phyloP scores from a whole-genome alignment of 1,140 invertebrate genomes.

The Pseudomyrmex dendroicus region DNA sequence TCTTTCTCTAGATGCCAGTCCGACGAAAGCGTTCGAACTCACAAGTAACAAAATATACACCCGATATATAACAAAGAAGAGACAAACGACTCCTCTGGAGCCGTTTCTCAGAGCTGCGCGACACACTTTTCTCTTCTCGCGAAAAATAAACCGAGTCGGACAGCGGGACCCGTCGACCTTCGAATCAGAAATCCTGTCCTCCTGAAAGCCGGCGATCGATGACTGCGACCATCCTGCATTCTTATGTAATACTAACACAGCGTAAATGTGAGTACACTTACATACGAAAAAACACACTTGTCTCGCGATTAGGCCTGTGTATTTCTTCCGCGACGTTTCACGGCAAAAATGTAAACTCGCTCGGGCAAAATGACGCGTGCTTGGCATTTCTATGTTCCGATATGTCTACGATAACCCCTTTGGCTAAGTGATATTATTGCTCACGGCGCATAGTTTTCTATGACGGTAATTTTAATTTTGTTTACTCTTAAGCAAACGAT shows the following conservation, averaged over 20 bases:
- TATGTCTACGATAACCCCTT: neutral
- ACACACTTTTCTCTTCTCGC: constrained; percentile 52
- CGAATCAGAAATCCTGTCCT: constrained; percentile 36
- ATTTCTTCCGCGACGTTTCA: neutral
- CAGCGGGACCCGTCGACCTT: constrained; percentile 16
- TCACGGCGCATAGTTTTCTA: neutral
- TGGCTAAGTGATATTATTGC: neutral
- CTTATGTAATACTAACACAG: constrained; percentile 38
- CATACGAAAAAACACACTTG: neutral
- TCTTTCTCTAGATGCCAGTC: constrained; percentile 6
- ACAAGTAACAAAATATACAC: constrained; percentile 37
- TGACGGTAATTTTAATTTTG: neutral
- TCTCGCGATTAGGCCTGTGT: constrained; percentile 4
- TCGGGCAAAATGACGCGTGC: neutral
- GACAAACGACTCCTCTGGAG: constrained; percentile 28
- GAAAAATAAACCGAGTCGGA: constrained; percentile 53
- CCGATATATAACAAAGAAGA: constrained; percentile 25
- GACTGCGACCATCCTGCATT: constrained; percentile 42
- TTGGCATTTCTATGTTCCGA: neutral
- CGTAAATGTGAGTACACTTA: neutral
- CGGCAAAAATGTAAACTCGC: neutral
- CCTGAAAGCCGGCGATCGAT: constrained; percentile 42
- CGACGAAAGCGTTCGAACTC: constrained; percentile 6
- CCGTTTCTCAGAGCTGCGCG: constrained; percentile 46
- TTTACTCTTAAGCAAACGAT: constrained; percentile 18